Evolutionary conservation across 1,140 invertebrate species (phyloP).

Genomic region (Oryzaephilus surinamensis): DNA sequence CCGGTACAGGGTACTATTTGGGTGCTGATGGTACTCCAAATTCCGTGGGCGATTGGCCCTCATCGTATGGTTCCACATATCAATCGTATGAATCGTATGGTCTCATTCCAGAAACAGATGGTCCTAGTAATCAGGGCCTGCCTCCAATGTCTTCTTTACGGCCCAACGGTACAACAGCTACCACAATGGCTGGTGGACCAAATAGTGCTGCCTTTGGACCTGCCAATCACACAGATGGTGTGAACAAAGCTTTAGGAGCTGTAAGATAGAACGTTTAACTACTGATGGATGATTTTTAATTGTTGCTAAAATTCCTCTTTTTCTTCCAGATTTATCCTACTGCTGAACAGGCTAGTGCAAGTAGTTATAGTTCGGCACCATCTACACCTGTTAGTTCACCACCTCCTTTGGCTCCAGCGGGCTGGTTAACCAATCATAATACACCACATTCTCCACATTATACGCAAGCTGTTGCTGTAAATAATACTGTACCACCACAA

Average conservation of each 20-base stretch:
- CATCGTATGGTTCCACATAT: constrained; percentile 39
- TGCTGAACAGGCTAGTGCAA: constrained; percentile 69
- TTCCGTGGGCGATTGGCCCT: constrained; percentile 34
- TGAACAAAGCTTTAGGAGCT: constrained; percentile 70
- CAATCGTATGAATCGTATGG: constrained; percentile 47
- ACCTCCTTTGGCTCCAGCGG: constrained; percentile 57
- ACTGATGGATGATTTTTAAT: background rate
- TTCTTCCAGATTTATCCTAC: constrained; percentile 68
- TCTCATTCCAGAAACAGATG: constrained; percentile 47
- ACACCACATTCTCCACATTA: constrained; percentile 43
- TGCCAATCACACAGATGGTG: constrained; percentile 52
- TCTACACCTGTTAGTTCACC: constrained; percentile 79
- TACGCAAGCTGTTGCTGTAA: constrained; percentile 40
- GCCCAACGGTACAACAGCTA: constrained; percentile 45
- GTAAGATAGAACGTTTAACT: constrained; percentile 38
- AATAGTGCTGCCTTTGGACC: constrained; percentile 37
- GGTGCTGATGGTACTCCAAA: constrained; percentile 32
- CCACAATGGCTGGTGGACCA: constrained; percentile 40
- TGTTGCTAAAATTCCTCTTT: background rate
- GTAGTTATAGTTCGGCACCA: constrained; percentile 87
- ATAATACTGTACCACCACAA: constrained; percentile 37
- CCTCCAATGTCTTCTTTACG: constrained; percentile 92
- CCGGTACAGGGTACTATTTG: constrained; percentile 47
- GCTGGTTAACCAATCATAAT: constrained; percentile 40
- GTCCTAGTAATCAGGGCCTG: constrained; percentile 67